Evolutionary conservation across 2,113 vertebrate genomes (phyloP).

Genomic region (Serilophus lunatus): DNA sequence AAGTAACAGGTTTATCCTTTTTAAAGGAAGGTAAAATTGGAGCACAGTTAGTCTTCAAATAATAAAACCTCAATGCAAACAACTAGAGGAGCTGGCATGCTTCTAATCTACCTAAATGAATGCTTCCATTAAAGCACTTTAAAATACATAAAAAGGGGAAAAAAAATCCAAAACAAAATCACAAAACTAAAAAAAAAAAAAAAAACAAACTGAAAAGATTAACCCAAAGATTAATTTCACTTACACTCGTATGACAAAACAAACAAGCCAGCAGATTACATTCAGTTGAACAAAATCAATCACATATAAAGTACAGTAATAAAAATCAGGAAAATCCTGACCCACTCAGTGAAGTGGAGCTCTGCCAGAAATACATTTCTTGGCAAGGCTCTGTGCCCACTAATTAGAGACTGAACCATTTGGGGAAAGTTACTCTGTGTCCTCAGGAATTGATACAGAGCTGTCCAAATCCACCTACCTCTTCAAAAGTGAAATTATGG

Average conservation of each 20-base stretch:
- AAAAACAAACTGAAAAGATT: neutral
- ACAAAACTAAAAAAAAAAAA: neutral
- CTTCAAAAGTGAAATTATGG: neutral
- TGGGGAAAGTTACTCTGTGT: constrained; percentile 40
- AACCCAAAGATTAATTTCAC: neutral
- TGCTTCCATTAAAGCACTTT: neutral
- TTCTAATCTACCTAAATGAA: neutral
- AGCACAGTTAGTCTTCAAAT: neutral
- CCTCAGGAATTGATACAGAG: constrained; percentile 15
- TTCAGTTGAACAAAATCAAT: neutral
- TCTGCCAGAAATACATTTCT: constrained; percentile 43
- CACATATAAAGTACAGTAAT: neutral
- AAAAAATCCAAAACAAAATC: neutral
- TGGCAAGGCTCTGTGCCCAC: constrained; percentile 45
- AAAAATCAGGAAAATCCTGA: constrained; percentile 26
- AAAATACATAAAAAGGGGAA: neutral
- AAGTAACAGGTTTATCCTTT: neutral
- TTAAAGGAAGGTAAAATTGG: neutral
- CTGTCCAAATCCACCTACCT: constrained; percentile 29
- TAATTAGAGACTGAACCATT: constrained; percentile 49
- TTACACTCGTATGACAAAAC: neutral
- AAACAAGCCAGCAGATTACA: neutral
- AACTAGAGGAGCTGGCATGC: neutral
- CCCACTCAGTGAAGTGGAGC: constrained; percentile 16
- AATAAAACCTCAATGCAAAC: neutral